Conservation (phyloP, 2,113 vertebrate species). For the Vanacampus margaritifer region DNA sequence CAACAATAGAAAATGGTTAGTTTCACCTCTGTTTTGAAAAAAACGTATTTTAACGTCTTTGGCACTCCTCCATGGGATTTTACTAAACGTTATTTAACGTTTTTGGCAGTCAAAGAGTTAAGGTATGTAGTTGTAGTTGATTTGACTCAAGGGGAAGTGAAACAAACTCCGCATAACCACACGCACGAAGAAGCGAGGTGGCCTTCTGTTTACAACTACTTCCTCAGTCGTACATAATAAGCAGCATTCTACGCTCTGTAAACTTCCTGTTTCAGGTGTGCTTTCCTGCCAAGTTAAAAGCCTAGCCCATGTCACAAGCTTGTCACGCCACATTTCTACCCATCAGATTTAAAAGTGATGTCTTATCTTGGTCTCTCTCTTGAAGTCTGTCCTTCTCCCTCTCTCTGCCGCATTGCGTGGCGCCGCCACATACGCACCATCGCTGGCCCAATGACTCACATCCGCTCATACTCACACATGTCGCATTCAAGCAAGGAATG, state of each 20-base stretch:
- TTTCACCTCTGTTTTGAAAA: too few species aligned
- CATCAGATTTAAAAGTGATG: neutral
- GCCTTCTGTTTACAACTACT: neutral
- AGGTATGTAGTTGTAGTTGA: too few species aligned
- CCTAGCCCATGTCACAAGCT: neutral
- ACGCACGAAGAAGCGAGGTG: neutral
- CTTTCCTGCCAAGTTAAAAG: neutral
- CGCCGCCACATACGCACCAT: constrained; percentile 22
- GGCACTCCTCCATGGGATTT: too few species aligned
- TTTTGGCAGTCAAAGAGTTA: too few species aligned
- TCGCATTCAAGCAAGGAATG: constrained; percentile 31
- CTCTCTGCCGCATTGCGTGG: constrained; percentile 61
- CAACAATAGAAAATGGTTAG: too few species aligned
- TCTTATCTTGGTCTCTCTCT: constrained; percentile 22
- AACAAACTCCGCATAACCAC: neutral
- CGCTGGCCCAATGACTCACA: constrained; percentile 62
- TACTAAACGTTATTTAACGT: too few species aligned
- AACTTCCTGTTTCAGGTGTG: neutral
- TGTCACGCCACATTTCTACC: neutral
- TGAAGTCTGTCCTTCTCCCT: constrained; percentile 22
- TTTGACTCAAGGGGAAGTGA: neutral
- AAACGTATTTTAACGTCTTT: too few species aligned
- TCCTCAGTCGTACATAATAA: neutral
- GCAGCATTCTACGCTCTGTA: neutral
- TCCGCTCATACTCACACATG: constrained; percentile 40